A percentile compares a stretch with the other conserved stretches of the same genome.
phyloP scores from a whole-genome alignment of 1,140 invertebrate genomes.

The Macrostomum lignano region DNA sequence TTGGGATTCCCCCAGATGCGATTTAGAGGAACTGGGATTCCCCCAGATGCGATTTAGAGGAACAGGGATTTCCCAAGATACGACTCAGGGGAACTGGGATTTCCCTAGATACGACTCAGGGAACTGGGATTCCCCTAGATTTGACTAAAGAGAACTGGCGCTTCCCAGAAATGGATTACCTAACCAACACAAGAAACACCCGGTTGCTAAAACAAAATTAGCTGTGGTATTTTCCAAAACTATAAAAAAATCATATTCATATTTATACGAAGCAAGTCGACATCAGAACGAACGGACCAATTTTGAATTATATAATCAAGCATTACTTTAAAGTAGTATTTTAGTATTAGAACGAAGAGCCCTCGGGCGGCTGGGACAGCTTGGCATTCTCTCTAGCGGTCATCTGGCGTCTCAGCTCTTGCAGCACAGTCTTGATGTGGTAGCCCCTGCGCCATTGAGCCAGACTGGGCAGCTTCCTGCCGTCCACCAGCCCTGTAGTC shows the following conservation, averaged over 20 bases:
- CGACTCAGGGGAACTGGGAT: no score
- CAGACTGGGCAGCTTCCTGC: conserved; percentile 59
- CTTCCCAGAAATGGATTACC: no score
- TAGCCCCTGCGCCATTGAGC: conserved; percentile 72
- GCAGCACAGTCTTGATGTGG: conserved; percentile 72
- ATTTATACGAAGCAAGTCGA: not conserved
- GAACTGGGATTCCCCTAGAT: no score
- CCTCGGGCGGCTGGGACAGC: conserved; percentile 33
- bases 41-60: no score
- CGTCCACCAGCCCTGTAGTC: conserved; percentile 71
- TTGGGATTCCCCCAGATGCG: no score
- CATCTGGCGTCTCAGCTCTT: conserved; percentile 53
- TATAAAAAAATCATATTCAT: not conserved
- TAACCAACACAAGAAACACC: no score
- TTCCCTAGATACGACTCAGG: no score
- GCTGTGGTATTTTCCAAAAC: not conserved
- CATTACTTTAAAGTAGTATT: not conserved
- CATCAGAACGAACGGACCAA: not conserved
- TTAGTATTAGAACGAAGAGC: conserved; percentile 4
- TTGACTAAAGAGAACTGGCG: no score
- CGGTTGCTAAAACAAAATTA: no score
- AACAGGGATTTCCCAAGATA: no score
- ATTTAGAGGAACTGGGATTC: no score
- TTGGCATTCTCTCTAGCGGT: conserved; percentile 85
- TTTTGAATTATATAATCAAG: not conserved